Percentiles rank a stretch among this genome's conserved stretches.
Conservation (phyloP, 2,888 invertebrate species). For the Plutella xylostella region DNA sequence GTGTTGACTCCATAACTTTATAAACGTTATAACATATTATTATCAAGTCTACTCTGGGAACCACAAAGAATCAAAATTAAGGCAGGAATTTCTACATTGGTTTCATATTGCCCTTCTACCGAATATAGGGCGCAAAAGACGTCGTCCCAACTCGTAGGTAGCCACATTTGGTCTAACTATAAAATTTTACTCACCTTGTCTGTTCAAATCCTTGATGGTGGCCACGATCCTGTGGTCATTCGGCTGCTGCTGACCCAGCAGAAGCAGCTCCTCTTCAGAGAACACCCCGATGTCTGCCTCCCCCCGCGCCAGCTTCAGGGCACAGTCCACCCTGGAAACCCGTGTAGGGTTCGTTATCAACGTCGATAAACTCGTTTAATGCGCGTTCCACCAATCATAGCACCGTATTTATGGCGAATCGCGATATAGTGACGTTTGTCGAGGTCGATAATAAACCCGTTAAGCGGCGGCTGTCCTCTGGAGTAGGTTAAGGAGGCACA, state of each 20-base stretch:
- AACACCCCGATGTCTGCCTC: constrained; percentile 71
- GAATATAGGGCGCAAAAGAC: neutral
- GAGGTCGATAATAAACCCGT: too few species aligned
- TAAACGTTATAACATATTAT: neutral
- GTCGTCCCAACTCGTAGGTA: neutral
- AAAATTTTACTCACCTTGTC: constrained; percentile 36
- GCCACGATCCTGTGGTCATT: constrained; percentile 54
- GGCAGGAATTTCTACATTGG: neutral
- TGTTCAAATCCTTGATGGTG: constrained; percentile 43
- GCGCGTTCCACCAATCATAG: too few species aligned
- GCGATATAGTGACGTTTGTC: too few species aligned
- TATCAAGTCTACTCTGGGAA: neutral
- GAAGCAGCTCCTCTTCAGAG: constrained; percentile 71
- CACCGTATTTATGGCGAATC: too few species aligned
- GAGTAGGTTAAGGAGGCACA: neutral
- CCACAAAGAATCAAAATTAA: neutral
- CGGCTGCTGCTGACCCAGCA: constrained; percentile 55
- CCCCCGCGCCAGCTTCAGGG: constrained; percentile 60
- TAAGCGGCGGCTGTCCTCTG: neutral
- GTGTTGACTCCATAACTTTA: neutral
- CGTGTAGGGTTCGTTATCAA: neutral
- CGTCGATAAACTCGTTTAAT: too few species aligned
- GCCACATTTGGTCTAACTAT: neutral
- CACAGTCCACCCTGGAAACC: constrained; percentile 72
- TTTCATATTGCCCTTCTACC: neutral